These are phyloP conservation scores for Micropoecilia bifurca DNA, from an alignment of 2,797 vertebrate species.

Conservation along the genomic window DNA sequence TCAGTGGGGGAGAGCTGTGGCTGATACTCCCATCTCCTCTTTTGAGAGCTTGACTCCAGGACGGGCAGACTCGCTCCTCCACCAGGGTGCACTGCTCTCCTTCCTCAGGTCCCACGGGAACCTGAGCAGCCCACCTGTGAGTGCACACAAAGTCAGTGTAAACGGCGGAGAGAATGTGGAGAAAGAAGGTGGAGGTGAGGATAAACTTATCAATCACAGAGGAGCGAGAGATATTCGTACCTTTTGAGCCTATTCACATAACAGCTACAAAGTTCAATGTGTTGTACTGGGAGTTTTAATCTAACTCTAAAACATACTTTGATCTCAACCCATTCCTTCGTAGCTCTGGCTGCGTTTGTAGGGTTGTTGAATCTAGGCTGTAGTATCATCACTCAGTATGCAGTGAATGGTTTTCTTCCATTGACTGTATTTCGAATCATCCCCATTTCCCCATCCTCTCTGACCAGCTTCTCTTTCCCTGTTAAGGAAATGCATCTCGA, in stretches of 20 bases:
- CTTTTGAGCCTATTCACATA: background rate
- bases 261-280: background rate
- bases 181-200: slow-evolving; percentile 92
- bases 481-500: background rate
- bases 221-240: background rate
- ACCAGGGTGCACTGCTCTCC: slow-evolving; percentile 90
- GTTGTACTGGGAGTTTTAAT: background rate
- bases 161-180: slow-evolving; percentile 85
- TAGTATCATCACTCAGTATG: background rate
- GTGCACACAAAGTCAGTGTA: slow-evolving; percentile 83
- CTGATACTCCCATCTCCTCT: slow-evolving; percentile 60
- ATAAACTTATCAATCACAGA: slow-evolving; percentile 16
- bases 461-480: background rate
- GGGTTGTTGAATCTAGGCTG: background rate
- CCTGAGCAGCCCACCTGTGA: slow-evolving; percentile 81
- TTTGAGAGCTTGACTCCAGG: slow-evolving; percentile 87
- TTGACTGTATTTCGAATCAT: background rate
- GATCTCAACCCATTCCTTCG: background rate
- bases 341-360: background rate
- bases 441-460: background rate
- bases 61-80: slow-evolving; percentile 84
- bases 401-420: background rate
- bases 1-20: slow-evolving; percentile 58
- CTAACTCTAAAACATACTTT: background rate
- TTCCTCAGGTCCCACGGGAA: slow-evolving; percentile 90